phyloP scores from a whole-genome alignment of 2,113 vertebrate genomes.

The Bufo bufo region DNA sequence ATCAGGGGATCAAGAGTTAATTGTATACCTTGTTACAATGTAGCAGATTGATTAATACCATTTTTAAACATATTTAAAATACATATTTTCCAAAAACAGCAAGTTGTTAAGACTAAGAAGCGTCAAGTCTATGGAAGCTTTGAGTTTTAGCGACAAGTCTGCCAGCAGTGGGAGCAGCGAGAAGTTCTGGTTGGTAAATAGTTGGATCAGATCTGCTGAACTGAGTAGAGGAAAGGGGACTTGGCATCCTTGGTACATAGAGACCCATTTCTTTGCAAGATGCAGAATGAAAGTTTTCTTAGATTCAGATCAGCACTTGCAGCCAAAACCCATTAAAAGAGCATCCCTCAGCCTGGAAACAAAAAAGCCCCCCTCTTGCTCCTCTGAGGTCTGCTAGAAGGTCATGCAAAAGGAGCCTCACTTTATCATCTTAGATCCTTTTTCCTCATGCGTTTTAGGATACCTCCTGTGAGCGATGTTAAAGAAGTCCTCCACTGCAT shows the following conservation, averaged over 20 bases:
- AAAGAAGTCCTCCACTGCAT: conserved; percentile 90
- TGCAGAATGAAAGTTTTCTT: background rate
- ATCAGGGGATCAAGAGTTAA: background rate
- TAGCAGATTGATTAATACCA: background rate
- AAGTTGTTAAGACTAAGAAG: background rate
- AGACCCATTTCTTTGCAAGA: background rate
- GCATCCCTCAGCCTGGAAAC: background rate
- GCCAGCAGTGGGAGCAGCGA: background rate
- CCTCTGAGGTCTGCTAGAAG: background rate
- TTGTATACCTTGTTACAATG: background rate
- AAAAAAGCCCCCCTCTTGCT: background rate
- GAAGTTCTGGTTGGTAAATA: background rate
- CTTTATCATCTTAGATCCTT: background rate
- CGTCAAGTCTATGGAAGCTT: conserved; percentile 19
- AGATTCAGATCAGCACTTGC: background rate
- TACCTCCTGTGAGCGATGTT: conserved; percentile 78
- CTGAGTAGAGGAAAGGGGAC: background rate
- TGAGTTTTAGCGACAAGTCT: background rate
- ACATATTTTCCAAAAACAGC: background rate
- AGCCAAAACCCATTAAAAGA: background rate
- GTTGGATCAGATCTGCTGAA: background rate
- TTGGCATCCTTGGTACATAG: background rate
- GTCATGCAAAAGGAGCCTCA: background rate
- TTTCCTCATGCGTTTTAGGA: conserved; percentile 67
- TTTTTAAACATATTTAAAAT: background rate